Evolutionary conservation across 2,888 invertebrate species (phyloP).

Genomic region (Dicyrtoma fusca): DNA sequence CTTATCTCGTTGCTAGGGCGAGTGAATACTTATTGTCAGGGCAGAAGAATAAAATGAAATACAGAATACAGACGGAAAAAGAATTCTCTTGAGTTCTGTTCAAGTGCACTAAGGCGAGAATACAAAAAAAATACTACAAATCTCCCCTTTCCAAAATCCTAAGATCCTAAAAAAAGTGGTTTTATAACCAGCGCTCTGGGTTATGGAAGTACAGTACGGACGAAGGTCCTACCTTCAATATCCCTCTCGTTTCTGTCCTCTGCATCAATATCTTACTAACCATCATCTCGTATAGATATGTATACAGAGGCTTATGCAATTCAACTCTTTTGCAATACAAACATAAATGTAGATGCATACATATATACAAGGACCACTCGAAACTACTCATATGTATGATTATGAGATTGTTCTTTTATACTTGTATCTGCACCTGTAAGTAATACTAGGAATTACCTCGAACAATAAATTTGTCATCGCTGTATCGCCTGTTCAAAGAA

Average conservation of each 20-base stretch:
- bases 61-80: neutral
- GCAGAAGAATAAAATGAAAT: neutral
- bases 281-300: neutral
- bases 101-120: slow-evolving; percentile 12
- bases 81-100: slow-evolving; percentile 1
- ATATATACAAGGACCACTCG: no score
- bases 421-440: no score
- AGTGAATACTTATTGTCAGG: no score
- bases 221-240: no score
- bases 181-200: neutral
- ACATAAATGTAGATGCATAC: no score
- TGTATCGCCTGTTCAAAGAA: no score
- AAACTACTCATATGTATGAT: no score
- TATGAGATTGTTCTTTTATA: no score
- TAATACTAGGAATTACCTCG: no score
- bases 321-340: no score
- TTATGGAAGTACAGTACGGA: neutral
- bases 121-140: slow-evolving; percentile 2
- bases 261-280: neutral
- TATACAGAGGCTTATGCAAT: no score
- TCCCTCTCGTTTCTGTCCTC: neutral
- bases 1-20: neutral
- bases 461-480: no score
- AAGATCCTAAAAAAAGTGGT: neutral
- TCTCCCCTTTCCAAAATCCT: neutral